These are phyloP conservation scores for Oncorhynchus kisutch DNA, from an alignment of 2,113 vertebrate genomes.

Conservation along the genomic window DNA sequence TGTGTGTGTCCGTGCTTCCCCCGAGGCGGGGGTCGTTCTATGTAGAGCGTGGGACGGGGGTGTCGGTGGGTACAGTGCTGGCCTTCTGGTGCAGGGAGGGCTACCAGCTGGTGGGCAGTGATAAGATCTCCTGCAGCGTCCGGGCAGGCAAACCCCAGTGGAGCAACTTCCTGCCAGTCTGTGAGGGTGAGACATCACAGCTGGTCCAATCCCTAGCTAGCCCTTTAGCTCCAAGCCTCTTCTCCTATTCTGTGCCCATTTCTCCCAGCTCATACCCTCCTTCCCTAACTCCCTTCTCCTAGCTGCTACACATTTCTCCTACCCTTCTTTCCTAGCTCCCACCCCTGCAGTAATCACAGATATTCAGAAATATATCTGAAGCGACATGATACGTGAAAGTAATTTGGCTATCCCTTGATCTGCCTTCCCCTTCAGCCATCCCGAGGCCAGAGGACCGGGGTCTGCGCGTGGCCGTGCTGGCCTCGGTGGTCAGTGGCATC, in stretches of 20 bases:
- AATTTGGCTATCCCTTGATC: neutral
- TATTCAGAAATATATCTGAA: no score
- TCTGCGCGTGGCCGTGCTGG: constrained; percentile 74
- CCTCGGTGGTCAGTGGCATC: constrained; percentile 77
- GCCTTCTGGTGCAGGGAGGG: constrained; percentile 77
- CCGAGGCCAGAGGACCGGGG: constrained; percentile 68
- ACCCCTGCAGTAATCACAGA: no score
- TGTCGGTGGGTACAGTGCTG: constrained; percentile 64
- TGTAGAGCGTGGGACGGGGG: constrained; percentile 65
- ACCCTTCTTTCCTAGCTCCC: neutral
- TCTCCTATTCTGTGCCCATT: no score
- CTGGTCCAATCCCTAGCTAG: no score
- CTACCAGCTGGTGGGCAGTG: constrained; percentile 77
- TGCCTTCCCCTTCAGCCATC: constrained; percentile 54
- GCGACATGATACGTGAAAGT: no score
- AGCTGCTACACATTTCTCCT: neutral
- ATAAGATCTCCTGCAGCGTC: constrained; percentile 65
- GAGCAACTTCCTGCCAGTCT: constrained; percentile 73
- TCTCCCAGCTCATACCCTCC: neutral
- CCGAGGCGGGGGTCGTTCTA: constrained; percentile 73
- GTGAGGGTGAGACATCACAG: constrained; percentile 60
- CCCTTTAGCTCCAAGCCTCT: no score
- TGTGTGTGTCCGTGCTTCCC: constrained; percentile 61
- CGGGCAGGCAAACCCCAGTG: constrained; percentile 62
- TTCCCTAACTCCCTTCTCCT: no score